phyloP scores from a whole-genome alignment of 1,140 invertebrate species.

The Saccostrea cuccullata region DNA sequence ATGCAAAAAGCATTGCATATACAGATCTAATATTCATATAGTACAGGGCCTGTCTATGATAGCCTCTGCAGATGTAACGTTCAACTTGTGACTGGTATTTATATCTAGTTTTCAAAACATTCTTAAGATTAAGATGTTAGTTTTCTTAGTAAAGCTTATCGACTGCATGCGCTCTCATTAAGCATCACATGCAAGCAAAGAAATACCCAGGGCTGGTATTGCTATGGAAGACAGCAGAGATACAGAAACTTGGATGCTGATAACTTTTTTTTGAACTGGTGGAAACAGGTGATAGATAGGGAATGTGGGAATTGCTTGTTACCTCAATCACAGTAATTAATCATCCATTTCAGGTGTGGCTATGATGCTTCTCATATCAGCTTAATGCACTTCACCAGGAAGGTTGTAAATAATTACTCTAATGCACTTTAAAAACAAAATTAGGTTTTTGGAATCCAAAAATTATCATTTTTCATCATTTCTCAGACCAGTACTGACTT shows the following conservation, averaged over 20 bases:
- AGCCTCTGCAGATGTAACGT: slow-evolving; percentile 34
- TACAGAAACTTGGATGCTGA: not conserved
- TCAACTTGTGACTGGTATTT: slow-evolving; percentile 35
- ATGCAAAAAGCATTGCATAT: not conserved
- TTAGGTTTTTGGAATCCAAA: no score
- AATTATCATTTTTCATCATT: not conserved
- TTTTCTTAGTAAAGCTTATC: slow-evolving; percentile 41
- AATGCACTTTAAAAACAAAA: no score
- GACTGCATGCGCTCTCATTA: slow-evolving; percentile 18
- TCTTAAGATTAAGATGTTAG: slow-evolving; percentile 43
- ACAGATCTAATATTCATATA: slow-evolving; percentile 30
- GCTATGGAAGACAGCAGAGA: slow-evolving; percentile 34
- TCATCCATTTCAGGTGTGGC: slow-evolving; percentile 26
- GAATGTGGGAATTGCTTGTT: slow-evolving; percentile 33
- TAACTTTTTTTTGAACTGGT: slow-evolving; percentile 8
- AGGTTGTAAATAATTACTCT: not conserved
- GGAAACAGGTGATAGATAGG: slow-evolving; percentile 33
- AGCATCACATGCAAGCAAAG: not conserved
- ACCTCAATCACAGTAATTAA: slow-evolving; percentile 31
- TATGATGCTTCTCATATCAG: not conserved
- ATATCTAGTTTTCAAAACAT: slow-evolving; percentile 42
- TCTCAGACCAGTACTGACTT: not conserved
- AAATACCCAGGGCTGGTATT: slow-evolving; percentile 27
- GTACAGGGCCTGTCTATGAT: slow-evolving; percentile 3
- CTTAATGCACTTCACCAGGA: not conserved